Evolutionary conservation across 2,888 invertebrate genomes (phyloP).

Genomic region (Ennomos erosarius): DNA sequence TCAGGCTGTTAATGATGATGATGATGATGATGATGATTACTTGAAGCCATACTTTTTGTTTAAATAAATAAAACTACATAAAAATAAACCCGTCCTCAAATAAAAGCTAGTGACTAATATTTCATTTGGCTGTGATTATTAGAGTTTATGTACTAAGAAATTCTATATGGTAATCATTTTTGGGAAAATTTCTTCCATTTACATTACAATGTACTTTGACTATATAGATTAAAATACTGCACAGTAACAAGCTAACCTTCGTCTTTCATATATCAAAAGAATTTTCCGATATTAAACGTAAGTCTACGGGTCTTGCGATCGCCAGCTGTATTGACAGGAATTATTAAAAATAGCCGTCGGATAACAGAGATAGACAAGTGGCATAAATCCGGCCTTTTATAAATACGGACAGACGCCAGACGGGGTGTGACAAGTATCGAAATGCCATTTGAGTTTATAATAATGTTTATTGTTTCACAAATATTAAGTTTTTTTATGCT

Average conservation of each 20-base stretch:
- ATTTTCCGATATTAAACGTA: constrained; percentile 62
- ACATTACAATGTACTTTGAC: no score
- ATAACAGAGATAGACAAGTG: constrained; percentile 35
- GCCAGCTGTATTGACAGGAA: constrained; percentile 41
- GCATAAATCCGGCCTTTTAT: constrained; percentile 17
- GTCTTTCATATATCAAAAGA: constrained; percentile 9
- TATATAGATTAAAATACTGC: neutral
- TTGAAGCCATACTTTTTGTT: no score
- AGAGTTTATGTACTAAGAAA: no score
- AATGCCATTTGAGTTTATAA: neutral
- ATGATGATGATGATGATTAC: no score
- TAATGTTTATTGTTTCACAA: neutral
- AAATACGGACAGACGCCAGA: constrained; percentile 4
- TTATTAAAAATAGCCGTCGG: constrained; percentile 50
- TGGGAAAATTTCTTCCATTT: no score
- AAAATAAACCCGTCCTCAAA: no score
- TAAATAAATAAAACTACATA: no score
- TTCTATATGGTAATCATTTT: no score
- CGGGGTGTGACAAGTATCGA: constrained; percentile 9
- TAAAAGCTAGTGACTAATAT: no score
- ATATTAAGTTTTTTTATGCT: no score
- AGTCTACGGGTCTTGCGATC: constrained; percentile 57
- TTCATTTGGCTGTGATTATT: no score
- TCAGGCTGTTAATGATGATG: no score
- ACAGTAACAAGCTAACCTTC: neutral